Percentiles rank a stretch among this genome's conserved stretches.
Evolutionary conservation across 37 sponge, comb jelly and placozoan species (phyloP).

Genomic region (Mnemiopsis leidyi): DNA sequence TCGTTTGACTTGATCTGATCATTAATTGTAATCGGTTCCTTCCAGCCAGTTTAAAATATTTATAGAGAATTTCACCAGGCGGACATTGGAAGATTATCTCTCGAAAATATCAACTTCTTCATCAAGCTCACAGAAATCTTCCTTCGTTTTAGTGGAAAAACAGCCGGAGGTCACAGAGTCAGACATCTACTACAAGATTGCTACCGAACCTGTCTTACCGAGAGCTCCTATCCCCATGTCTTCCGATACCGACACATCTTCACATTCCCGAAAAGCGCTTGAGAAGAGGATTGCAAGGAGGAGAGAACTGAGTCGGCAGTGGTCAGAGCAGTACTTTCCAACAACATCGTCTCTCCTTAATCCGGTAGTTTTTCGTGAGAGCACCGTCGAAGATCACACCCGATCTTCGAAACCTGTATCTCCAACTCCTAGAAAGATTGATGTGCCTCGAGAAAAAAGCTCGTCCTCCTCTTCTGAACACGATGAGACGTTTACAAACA

Average conservation of each 20-base stretch:
- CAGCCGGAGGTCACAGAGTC: background rate
- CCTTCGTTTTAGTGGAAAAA: background rate
- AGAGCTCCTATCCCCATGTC: background rate
- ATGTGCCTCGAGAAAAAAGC: background rate
- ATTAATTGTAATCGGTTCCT: too few species aligned
- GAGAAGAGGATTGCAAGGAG: background rate
- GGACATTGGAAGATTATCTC: background rate
- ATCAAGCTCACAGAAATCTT: background rate
- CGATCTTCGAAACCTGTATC: background rate
- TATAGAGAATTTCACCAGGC: too few species aligned
- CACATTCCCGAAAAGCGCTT: background rate
- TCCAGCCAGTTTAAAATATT: too few species aligned
- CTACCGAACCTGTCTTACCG: background rate
- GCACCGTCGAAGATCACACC: slow-evolving; percentile 21
- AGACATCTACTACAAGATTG: background rate
- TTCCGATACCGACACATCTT: background rate
- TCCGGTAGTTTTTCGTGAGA: background rate
- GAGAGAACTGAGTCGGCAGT: background rate
- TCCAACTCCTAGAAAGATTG: background rate
- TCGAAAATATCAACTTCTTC: background rate
- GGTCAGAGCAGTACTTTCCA: background rate
- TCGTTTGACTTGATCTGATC: too few species aligned
- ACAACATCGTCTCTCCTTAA: background rate
- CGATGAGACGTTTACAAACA: background rate
- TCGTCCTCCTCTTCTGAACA: background rate